Evolutionary conservation across 1,140 invertebrate species (phyloP).

Genomic region (Dysdera silvatica): DNA sequence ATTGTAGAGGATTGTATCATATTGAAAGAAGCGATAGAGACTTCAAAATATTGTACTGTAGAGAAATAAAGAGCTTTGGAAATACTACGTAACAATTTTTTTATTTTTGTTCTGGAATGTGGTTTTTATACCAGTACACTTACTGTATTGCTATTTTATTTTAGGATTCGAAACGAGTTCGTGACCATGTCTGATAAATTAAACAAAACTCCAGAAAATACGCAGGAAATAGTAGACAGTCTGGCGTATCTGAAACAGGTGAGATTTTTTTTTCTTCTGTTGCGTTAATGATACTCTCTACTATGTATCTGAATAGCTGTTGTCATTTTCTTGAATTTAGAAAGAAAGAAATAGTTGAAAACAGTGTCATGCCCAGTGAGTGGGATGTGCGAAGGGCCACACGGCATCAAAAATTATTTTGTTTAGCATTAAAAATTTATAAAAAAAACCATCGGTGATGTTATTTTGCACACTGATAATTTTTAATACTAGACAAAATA

Average conservation of each 20-base stretch:
- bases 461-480: background rate
- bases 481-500: no score
- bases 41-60: background rate
- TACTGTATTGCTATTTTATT: no score
- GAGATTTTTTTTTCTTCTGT: background rate
- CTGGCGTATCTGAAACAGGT: constrained; percentile 6
- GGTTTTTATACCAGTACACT: background rate
- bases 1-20: background rate
- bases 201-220: constrained; percentile 12
- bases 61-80: background rate
- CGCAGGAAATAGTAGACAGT: constrained; percentile 15
- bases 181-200: constrained; percentile 2
- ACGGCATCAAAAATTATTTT: no score
- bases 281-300: background rate
- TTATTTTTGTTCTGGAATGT: background rate
- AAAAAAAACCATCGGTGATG: background rate
- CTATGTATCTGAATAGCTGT: background rate
- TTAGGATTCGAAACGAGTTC: constrained; percentile 24
- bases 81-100: no score
- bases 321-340: background rate
- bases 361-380: no score
- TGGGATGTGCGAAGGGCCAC: no score
- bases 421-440: background rate
- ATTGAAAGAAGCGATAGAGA: background rate
- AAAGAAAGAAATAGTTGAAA: no score